Conservation (phyloP, 2,888 invertebrate species). For the Eretmocerus hayati region DNA sequence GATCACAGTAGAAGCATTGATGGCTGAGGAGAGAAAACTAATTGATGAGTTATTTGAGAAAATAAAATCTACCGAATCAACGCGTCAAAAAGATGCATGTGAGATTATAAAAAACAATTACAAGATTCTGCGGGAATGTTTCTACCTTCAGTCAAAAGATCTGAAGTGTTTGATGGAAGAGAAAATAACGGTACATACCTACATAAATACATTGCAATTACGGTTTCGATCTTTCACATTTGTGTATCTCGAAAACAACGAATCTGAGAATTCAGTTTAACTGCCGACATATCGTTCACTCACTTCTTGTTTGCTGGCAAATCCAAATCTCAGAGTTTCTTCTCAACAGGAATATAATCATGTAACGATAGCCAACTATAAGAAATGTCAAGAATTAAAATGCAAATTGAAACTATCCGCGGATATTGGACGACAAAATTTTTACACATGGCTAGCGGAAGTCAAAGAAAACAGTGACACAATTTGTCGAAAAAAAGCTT, state of each 20-base stretch:
- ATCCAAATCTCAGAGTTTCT: too few species aligned
- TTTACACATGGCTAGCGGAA: constrained; percentile 23
- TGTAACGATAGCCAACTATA: constrained; percentile 21
- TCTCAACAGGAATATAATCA: constrained; percentile 25
- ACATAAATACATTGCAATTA: background rate
- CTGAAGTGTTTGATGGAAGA: constrained; percentile 23
- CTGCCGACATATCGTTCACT: background rate
- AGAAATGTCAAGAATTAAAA: constrained; percentile 23
- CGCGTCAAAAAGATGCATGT: constrained; percentile 15
- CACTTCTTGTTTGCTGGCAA: too few species aligned
- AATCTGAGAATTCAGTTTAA: too few species aligned
- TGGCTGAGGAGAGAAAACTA: constrained; percentile 15
- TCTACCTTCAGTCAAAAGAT: constrained; percentile 18
- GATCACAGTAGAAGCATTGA: constrained; percentile 11
- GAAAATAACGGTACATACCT: constrained; percentile 23
- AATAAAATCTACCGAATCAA: constrained; percentile 19
- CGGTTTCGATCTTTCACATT: too few species aligned
- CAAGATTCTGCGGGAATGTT: constrained; percentile 22
- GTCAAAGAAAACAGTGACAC: constrained; percentile 18
- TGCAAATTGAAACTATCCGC: constrained; percentile 17
- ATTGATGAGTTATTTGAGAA: constrained; percentile 19
- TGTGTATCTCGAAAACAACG: too few species aligned
- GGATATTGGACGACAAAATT: constrained; percentile 16
- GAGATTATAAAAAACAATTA: constrained; percentile 24
- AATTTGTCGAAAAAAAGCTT: constrained; percentile 15